These are phyloP conservation scores for Hedychridium roseum DNA, from an alignment of 2,888 invertebrate genomes.

Conservation along the genomic window DNA sequence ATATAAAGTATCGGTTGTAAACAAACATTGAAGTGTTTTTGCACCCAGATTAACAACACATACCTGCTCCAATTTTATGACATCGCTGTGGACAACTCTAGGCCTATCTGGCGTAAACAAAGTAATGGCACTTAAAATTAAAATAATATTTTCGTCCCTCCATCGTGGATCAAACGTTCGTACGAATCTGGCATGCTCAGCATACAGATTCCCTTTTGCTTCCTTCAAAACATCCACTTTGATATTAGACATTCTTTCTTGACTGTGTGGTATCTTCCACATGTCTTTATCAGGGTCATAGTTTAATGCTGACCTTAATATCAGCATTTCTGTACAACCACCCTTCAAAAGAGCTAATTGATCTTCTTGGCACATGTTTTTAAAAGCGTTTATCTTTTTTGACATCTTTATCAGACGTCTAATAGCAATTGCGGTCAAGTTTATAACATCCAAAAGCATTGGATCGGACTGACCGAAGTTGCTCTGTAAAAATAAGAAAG, in stretches of 20 bases:
- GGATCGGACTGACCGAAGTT: constrained; percentile 68
- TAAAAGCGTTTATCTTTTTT: constrained; percentile 87
- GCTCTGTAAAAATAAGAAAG: constrained; percentile 40
- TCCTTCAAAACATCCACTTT: constrained; percentile 90
- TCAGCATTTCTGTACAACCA: constrained; percentile 96
- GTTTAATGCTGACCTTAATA: constrained; percentile 89
- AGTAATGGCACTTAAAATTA: constrained; percentile 89
- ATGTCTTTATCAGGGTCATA: constrained; percentile 89
- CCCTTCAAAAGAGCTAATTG: constrained; percentile 89
- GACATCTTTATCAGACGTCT: constrained; percentile 85
- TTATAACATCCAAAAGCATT: constrained; percentile 82
- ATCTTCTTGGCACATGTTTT: constrained; percentile 93
- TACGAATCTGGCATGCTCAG: constrained; percentile 85
- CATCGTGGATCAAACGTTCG: constrained; percentile 86
- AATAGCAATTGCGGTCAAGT: constrained; percentile 91
- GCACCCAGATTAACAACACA: too few species aligned
- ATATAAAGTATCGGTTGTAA: constrained; percentile 35
- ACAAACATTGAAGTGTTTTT: too few species aligned
- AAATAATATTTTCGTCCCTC: constrained; percentile 90
- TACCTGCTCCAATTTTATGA: constrained; percentile 86
- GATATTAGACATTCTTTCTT: constrained; percentile 79
- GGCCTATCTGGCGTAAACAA: constrained; percentile 87
- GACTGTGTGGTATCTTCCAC: constrained; percentile 90
- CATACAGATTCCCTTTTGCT: constrained; percentile 88
- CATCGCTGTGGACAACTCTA: constrained; percentile 83